phyloP scores from a whole-genome alignment of 2,888 invertebrate species.

The Drosophila algonquin region DNA sequence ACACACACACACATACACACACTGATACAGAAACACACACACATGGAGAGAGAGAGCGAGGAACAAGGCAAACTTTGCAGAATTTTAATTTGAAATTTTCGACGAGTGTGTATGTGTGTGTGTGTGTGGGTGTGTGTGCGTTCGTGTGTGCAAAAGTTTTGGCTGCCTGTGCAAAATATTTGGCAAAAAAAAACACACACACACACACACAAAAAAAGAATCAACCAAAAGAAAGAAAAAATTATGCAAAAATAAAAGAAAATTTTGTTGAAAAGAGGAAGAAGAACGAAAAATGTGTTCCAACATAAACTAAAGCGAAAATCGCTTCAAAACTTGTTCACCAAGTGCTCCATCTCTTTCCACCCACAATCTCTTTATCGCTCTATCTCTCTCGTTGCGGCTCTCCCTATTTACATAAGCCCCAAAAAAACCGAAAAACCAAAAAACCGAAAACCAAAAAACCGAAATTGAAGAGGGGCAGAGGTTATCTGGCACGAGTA shows the following conservation, averaged over 20 bases:
- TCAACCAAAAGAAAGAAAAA: constrained; percentile 17
- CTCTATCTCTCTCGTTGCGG: no score
- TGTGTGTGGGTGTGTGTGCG: neutral
- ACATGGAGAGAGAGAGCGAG: constrained; percentile 26
- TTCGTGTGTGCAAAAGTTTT: constrained; percentile 61
- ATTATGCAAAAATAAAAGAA: constrained; percentile 42
- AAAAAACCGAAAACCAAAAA: no score
- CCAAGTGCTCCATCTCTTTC: no score
- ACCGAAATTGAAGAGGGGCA: no score
- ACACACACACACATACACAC: constrained; percentile 53
- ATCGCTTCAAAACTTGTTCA: no score
- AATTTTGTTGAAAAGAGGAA: neutral
- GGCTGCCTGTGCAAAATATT: constrained; percentile 66
- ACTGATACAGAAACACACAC: constrained; percentile 26
- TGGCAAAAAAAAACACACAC: constrained; percentile 46
- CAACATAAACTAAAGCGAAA: no score
- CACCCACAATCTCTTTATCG: no score
- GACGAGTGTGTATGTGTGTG: constrained; percentile 40
- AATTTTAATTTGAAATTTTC: constrained; percentile 77
- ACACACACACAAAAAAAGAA: neutral
- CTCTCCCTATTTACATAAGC: no score
- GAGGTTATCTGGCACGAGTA: no score
- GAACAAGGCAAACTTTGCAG: constrained; percentile 57
- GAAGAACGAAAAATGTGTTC: neutral
- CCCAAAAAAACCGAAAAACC: no score